Percentiles rank a stretch among this genome's conserved stretches.
These are phyloP conservation scores for Halocaridina rubra DNA, from an alignment of 2,888 invertebrate genomes.

Conservation along the genomic window DNA sequence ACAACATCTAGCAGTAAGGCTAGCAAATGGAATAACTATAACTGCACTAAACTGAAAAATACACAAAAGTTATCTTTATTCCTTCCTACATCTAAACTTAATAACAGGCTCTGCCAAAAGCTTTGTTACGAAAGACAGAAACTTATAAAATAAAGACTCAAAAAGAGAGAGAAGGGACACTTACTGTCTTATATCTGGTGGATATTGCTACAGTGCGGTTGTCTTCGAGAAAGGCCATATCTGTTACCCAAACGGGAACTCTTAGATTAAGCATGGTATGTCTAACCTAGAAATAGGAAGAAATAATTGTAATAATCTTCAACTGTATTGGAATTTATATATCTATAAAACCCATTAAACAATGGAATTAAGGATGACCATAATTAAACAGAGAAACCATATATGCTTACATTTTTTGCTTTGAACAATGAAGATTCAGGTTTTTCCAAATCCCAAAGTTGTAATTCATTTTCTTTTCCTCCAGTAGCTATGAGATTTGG, in stretches of 20 bases:
- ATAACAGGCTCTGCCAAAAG: too few species aligned
- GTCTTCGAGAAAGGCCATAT: slow-evolving; percentile 80
- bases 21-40: too few species aligned
- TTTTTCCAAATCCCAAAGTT: slow-evolving; percentile 80
- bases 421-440: slow-evolving; percentile 70
- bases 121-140: too few species aligned
- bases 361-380: too few species aligned
- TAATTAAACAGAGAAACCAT: too few species aligned
- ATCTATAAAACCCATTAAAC: too few species aligned
- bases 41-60: not conserved
- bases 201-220: slow-evolving; percentile 77
- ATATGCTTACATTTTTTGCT: slow-evolving; percentile 75
- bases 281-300: slow-evolving; percentile 73
- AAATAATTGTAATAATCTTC: too few species aligned
- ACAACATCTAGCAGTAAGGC: too few species aligned
- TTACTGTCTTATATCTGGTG: slow-evolving; percentile 86
- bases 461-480: slow-evolving; percentile 89
- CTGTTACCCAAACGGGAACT: slow-evolving; percentile 87
- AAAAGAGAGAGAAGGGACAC: slow-evolving; percentile 66
- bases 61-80: too few species aligned
- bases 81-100: too few species aligned
- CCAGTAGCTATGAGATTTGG: slow-evolving; percentile 76
- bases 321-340: too few species aligned
- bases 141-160: not conserved
- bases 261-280: slow-evolving; percentile 87